Percentiles rank a stretch among this genome's conserved stretches.
Conservation (phyloP, 2,113 vertebrate genomes). For the Apodemus sylvaticus region DNA sequence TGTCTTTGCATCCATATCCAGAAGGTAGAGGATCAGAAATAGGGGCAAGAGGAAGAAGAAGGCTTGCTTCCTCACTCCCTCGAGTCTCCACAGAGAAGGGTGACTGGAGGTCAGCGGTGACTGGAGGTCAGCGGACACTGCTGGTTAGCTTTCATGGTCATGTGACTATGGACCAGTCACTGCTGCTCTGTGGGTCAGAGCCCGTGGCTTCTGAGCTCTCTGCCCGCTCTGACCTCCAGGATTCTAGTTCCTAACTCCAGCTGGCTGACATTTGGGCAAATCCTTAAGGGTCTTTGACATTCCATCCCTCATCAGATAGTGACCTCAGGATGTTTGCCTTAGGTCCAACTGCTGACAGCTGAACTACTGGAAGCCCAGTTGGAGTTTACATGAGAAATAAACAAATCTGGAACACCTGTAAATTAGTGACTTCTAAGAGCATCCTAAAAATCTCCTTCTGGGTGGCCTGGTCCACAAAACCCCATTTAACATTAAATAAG, state of each 20-base stretch:
- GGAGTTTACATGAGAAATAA: slow-evolving; percentile 64
- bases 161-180: neutral
- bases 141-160: neutral
- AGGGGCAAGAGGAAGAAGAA: neutral
- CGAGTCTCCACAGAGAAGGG: neutral
- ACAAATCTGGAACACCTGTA: slow-evolving; percentile 63
- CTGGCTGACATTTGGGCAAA: neutral
- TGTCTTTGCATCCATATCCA: neutral
- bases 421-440: neutral
- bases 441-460: slow-evolving; percentile 34
- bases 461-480: neutral
- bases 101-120: neutral
- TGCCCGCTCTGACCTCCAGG: neutral
- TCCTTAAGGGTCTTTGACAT: neutral
- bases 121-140: neutral
- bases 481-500: neutral
- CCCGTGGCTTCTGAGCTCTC: neutral
- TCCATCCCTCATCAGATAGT: neutral
- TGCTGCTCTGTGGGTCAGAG: neutral
- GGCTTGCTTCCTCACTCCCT: neutral
- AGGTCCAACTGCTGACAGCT: too few relatives aligned
- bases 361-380: slow-evolving; percentile 16
- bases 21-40: neutral
- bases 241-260: slow-evolving; percentile 27
- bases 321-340: slow-evolving; percentile 55